Evolutionary conservation across 2,113 vertebrate species (phyloP), one percentile per base, ranked within the genome.

Genomic region (Canis aureus): DNA sequence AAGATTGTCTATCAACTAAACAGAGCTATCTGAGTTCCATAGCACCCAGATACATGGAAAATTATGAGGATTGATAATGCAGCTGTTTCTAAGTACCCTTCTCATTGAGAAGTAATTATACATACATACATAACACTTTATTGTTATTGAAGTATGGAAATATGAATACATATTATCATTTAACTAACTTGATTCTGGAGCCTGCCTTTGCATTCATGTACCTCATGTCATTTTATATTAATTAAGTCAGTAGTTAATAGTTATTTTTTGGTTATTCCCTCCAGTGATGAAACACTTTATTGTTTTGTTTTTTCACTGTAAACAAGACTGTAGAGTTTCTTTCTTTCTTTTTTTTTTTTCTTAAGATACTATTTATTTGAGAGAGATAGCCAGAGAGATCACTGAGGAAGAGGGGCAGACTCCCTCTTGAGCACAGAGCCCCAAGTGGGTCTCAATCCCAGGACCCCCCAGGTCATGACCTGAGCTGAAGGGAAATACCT

Each of bases 211-310:
- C 27, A 49, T 92, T 92, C 82, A 71, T 82, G 85, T 79, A 67
- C 20, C 64, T 59, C 62, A 2, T 80, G 3, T 43, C 64, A 43
- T 92, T 96, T 84, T 86, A 35, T 86, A 82, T 92, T 35, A 91
- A 97, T 88, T 96, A 64, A 60, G 17, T 27, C 49, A 35, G 7
- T 73, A 85, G 32, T 66, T 95, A 89, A 91, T 84, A 5, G 27
- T 82, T 5, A 5, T 12, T 91, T 91, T 73, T 23, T 94, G 19
- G 19, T 94, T 29, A 69, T 95, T 92, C 92, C 57, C 78, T 94
- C 71, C 79, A 84, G 17, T 57, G 13, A 66, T 35, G 67, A 94
- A 92, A 64, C 6, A 38, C 94, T 92, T 78, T 43, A 43, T 43
- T 43, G 43, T 43, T 43, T 43, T 43, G 43, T 43, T 43, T 43